phyloP scores from a whole-genome alignment of 2,888 invertebrate genomes.

The Drosophila dives region DNA sequence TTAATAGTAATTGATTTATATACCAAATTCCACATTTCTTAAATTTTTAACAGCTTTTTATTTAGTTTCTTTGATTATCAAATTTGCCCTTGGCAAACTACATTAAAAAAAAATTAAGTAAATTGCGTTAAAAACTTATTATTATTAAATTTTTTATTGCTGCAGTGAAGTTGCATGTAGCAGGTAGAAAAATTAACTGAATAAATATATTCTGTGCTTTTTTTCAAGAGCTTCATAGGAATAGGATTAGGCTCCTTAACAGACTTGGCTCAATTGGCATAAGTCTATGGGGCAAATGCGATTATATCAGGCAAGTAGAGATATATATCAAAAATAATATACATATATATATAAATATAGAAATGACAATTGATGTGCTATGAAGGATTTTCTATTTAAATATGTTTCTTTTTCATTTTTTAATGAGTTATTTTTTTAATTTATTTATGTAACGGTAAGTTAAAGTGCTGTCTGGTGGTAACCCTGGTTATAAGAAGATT shows the following conservation, averaged over 20 bases:
- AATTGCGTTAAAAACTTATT: accelerated
- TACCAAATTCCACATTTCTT: too few relatives aligned
- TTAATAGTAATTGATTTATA: neutral
- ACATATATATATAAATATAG: neutral
- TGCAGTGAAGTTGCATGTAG: too few relatives aligned
- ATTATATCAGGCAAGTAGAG: neutral
- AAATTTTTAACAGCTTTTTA: neutral
- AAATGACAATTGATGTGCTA: neutral
- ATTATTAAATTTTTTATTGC: too few relatives aligned
- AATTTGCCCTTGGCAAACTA: neutral
- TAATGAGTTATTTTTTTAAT: neutral
- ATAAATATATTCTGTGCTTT: neutral
- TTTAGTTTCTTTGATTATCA: neutral
- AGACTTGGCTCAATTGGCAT: neutral
- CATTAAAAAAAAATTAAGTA: neutral
- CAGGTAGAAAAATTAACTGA: neutral
- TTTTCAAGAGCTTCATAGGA: too few relatives aligned
- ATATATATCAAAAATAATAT: neutral
- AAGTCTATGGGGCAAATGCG: neutral
- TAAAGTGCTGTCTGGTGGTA: too few relatives aligned
- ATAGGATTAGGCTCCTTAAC: neutral
- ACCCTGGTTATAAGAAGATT: too few relatives aligned
- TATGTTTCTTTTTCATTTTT: neutral
- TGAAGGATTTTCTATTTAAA: neutral
- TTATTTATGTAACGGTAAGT: neutral